phyloP scores from a whole-genome alignment of 1,140 invertebrate genomes.

The Oncopodura yosiiana region DNA sequence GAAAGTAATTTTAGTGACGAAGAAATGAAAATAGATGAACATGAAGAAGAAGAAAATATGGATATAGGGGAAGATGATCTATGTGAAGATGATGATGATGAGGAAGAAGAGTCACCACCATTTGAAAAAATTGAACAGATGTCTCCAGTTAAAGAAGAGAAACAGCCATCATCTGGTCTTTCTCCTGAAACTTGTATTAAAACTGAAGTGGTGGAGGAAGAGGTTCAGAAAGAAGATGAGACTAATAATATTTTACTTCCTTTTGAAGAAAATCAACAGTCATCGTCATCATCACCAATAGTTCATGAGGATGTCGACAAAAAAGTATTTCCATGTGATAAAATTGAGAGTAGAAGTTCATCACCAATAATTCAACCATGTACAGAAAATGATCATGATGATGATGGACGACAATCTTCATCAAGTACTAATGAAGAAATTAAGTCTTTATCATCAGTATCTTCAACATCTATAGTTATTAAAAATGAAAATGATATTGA shows the following conservation, averaged over 20 bases:
- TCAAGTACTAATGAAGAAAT: no score
- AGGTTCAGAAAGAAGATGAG: slow-evolving; percentile 3
- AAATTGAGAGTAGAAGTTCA: no score
- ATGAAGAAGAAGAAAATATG: slow-evolving; percentile 38
- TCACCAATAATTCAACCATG: no score
- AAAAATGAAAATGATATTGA: no score
- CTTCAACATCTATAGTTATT: no score
- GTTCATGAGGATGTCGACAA: no score
- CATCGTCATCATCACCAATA: background rate
- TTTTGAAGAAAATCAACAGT: background rate
- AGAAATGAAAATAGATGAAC: slow-evolving; percentile 35
- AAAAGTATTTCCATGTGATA: no score
- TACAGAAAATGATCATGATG: no score
- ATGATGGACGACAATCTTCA: no score
- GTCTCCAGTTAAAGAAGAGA: slow-evolving; percentile 1
- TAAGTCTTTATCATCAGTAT: no score
- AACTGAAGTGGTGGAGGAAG: background rate
- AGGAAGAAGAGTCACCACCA: slow-evolving; percentile 55
- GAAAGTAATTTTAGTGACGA: background rate
- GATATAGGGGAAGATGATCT: slow-evolving; percentile 36
- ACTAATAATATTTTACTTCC: background rate
- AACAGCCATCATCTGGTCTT: no score
- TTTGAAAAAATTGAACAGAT: slow-evolving; percentile 44
- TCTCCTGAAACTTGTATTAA: background rate
- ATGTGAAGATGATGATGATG: slow-evolving; percentile 46